phyloP scores from a whole-genome alignment of 1,140 invertebrate species.

The Dinoponera quadriceps region DNA sequence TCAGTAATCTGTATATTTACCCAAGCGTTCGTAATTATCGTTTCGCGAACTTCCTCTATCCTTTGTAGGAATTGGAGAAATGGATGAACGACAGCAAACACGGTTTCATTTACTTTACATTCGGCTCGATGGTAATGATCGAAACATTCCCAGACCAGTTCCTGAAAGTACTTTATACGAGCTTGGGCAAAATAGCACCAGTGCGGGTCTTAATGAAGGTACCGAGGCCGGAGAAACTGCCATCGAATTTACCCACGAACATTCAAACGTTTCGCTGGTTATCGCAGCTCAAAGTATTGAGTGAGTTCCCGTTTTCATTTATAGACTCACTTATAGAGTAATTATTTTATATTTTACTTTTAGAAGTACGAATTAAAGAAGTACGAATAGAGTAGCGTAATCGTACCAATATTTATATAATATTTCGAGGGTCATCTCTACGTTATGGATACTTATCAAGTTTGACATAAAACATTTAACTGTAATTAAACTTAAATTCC shows the following conservation, averaged over 20 bases:
- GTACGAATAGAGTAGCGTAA: too few relatives aligned
- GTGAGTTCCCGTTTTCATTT: slow-evolving; percentile 31
- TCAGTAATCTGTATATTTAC: too few relatives aligned
- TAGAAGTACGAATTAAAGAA: too few relatives aligned
- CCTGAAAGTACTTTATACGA: slow-evolving; percentile 87
- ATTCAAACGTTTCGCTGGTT: slow-evolving; percentile 49
- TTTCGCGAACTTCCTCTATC: not conserved
- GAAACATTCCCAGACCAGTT: slow-evolving; percentile 87
- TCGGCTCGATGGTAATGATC: slow-evolving; percentile 89
- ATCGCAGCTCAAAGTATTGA: slow-evolving; percentile 62
- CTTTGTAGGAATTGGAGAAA: slow-evolving; percentile 88
- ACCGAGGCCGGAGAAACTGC: slow-evolving; percentile 65
- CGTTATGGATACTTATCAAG: too few relatives aligned
- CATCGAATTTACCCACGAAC: slow-evolving; percentile 68
- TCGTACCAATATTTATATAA: not conserved
- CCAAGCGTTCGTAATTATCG: not conserved
- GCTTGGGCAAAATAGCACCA: slow-evolving; percentile 85
- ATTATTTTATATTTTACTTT: slow-evolving; percentile 14
- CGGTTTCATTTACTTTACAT: slow-evolving; percentile 90
- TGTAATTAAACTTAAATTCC: too few relatives aligned
- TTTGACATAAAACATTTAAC: too few relatives aligned
- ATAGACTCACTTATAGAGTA: not conserved
- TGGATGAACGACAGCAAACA: slow-evolving; percentile 89
- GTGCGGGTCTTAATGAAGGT: slow-evolving; percentile 76
- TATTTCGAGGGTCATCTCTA: too few relatives aligned